Evolutionary conservation across 1,140 invertebrate species (phyloP), one percentile per base, ranked within the genome.

Genomic region (Lepidurus couesii): DNA sequence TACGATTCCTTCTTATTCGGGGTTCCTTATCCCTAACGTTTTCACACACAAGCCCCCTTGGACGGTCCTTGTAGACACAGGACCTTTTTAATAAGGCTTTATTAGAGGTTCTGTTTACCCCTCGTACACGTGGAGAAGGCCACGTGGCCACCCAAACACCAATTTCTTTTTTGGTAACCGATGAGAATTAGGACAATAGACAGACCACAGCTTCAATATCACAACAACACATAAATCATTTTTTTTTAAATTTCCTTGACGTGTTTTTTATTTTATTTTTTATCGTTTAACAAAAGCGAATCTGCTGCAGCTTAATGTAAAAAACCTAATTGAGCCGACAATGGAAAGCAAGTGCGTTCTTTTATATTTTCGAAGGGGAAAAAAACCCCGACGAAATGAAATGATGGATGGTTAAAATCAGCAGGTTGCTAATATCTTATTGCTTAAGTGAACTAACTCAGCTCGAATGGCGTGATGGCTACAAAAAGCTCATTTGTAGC

Each of bases 371-470:
- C 34, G 34, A 65, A 65, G 53, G 16, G 21, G 4, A 47, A 47
- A 65, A 65, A 65, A 65, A 21, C 1, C 34, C 34, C 34, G 53
- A 16, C 16, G 21, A 13, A 65, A 65, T 65, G 13, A 9, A 65
- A 16, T 65, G 53, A 65, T 65, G 53, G 53, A 65, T 65, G 53
- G 53, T 65, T 65, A 65, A 65, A 65, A 65, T 65, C 53, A 65
- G 53, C 53, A 65, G 53, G 53, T 65, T 65, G 53, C 53, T 65
- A 65, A 65, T 65, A 65, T 65, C 53, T 13, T 65, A 65, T 65
- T 65, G 53, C 53, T 65, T 65, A 65, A 65, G 53, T 65, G 53
- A 65, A 65, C 53, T 65, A 65, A 65, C 53, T 65, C 53, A 65
- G 53, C 53, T 65, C 53, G 53, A 10, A 65, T 65, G 53, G 53